Evolutionary conservation across 2,113 vertebrate genomes (phyloP).

Genomic region (Etia nguti): DNA sequence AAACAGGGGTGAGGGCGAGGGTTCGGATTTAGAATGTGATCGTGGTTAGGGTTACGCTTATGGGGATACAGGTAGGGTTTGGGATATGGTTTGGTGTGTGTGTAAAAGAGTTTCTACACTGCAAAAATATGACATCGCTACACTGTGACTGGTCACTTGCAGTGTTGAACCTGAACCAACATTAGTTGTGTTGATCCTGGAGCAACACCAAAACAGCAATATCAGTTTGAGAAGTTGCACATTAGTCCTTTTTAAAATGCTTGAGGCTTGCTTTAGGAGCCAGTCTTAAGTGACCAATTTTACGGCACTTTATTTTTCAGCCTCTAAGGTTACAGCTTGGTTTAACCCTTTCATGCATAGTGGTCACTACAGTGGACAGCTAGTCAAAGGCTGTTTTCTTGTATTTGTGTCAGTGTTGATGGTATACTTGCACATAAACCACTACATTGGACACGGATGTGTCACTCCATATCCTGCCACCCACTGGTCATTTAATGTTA

Average conservation of each 20-base stretch:
- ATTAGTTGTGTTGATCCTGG: not conserved
- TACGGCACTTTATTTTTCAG: not conserved
- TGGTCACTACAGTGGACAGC: too few relatives aligned
- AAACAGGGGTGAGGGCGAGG: not conserved
- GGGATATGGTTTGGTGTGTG: rapidly evolving
- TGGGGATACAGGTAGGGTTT: not conserved
- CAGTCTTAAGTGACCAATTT: not conserved
- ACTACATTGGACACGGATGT: too few relatives aligned
- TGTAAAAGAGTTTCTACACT: not conserved
- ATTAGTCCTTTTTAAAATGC: not conserved
- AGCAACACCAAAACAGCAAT: not conserved
- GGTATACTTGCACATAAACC: too few relatives aligned
- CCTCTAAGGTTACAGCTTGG: not conserved
- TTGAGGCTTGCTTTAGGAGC: not conserved
- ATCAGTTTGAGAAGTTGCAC: not conserved
- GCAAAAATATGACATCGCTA: not conserved
- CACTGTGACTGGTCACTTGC: not conserved
- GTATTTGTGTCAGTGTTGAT: too few relatives aligned
- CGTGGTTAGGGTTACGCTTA: not conserved
- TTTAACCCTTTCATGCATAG: too few relatives aligned
- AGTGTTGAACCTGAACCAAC: not conserved
- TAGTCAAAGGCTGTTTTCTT: too few relatives aligned
- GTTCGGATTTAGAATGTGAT: not conserved
- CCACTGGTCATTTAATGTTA: too few relatives aligned
- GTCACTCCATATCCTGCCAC: too few relatives aligned